Evolutionary conservation across 2,797 vertebrate species (phyloP), one percentile per base, ranked within the genome.

Genomic region (Mareca penelope): DNA sequence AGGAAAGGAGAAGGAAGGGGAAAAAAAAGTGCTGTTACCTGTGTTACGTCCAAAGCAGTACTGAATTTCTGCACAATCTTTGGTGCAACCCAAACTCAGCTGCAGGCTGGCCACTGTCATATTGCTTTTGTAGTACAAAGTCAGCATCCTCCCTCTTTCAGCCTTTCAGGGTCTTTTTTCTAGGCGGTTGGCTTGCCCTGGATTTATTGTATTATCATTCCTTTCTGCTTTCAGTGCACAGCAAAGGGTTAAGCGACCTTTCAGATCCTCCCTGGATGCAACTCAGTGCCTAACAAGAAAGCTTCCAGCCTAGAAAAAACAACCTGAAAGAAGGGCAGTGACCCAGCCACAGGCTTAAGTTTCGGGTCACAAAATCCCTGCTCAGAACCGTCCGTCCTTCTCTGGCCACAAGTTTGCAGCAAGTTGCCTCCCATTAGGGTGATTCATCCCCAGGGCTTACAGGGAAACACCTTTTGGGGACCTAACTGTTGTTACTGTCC

Each of bases 261-360:
- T 93, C 65, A 87, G 83, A 93, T 89, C 91, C 81, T 94, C 79
- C 71, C 83, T 95, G 80, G 71, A 94, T 91, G 80, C 48, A 95
- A 88, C 40, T 82, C 89, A 76, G 80, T 65, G 85, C 64, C 1
- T 80, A 94, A 94, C 80, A 95, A 94, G 83, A 94, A 96, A 95
- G 85, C 71, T 96, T 96, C 93, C 91, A 94, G 71, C 75, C 48
- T 85, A 82, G 59, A 90, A 88, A 90, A 96, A 96, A 96, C 83
- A 94, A 80, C 92, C 85, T 96, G 82, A 96, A 96, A 96, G 89
- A 91, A 93, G 71, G 35, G 90, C 94, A 96, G 76, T 91, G 95
- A 96, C 94, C 91, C 89, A 94, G 69, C 15, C 69, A 93, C 65
- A 85, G 89, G 64, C 83, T 94, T 93, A 93, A 88, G 88, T 95